Evolutionary conservation across 2,888 invertebrate species (phyloP).

Genomic region (Ernsta delagoae): DNA sequence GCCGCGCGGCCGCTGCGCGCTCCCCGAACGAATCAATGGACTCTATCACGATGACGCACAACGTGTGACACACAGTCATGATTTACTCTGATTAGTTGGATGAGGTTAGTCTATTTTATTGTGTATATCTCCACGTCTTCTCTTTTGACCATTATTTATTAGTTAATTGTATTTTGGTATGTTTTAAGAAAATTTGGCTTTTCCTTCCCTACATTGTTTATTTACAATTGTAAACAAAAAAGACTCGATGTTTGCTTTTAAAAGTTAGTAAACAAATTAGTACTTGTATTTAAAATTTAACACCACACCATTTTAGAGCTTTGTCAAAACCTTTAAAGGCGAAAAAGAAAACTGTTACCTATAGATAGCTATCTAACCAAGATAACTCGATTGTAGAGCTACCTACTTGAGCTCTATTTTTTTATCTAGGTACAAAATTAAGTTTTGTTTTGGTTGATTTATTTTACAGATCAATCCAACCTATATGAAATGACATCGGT

Average conservation of each 20-base stretch:
- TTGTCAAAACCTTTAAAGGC: too few species aligned
- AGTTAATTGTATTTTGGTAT: background rate
- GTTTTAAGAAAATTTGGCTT: background rate
- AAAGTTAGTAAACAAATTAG: too few species aligned
- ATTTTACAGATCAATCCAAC: constrained; percentile 60
- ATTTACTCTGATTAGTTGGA: constrained; percentile 49
- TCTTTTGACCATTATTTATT: background rate
- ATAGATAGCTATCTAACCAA: too few species aligned
- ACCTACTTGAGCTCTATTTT: too few species aligned
- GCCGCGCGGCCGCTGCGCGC: constrained; percentile 46
- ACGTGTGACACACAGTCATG: constrained; percentile 44
- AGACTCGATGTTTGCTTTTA: too few species aligned
- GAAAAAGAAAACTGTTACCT: too few species aligned
- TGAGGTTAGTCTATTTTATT: constrained; percentile 61
- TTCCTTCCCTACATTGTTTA: background rate
- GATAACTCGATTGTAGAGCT: too few species aligned
- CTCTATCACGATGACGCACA: constrained; percentile 52
- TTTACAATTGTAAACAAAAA: too few species aligned
- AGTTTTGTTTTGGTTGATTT: constrained; percentile 33
- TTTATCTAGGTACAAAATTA: background rate
- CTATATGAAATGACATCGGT: constrained; percentile 68
- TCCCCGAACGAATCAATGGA: constrained; percentile 52
- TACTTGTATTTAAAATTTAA: too few species aligned
- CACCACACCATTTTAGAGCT: too few species aligned
- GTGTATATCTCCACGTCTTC: constrained; percentile 4